Conservation (phyloP, 1,140 invertebrate species). For the Metopolophium dirhodum region DNA sequence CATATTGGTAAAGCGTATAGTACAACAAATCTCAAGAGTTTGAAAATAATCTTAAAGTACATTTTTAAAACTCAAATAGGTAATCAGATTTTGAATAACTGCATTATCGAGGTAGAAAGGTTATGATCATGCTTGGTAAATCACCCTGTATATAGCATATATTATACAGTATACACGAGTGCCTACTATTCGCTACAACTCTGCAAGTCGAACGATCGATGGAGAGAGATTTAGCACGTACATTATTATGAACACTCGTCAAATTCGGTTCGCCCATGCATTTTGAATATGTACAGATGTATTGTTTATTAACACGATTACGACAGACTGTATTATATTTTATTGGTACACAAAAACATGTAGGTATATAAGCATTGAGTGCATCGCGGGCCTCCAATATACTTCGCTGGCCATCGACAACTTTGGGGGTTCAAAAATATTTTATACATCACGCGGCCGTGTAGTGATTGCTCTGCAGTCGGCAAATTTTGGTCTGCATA, state of each 20-base stretch:
- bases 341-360: not conserved
- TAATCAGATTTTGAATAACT: not conserved
- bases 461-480: not conserved
- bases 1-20: not conserved
- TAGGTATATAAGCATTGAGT: not conserved
- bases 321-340: not conserved
- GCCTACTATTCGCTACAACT: not conserved
- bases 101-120: not conserved
- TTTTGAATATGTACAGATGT: not conserved
- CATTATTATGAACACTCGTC: not conserved
- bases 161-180: not conserved
- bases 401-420: not conserved
- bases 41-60: not conserved
- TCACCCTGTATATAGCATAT: not conserved
- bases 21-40: not conserved
- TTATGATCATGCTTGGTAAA: not conserved
- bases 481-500: too few relatives aligned
- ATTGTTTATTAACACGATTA: not conserved
- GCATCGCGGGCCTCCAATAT: not conserved
- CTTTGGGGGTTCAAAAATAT: not conserved
- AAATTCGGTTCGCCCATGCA: not conserved
- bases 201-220: not conserved
- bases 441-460: not conserved
- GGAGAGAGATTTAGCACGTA: not conserved
- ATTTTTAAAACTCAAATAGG: not conserved